phyloP scores from a whole-genome alignment of 1,140 invertebrate genomes.

The Venturia canescens region DNA sequence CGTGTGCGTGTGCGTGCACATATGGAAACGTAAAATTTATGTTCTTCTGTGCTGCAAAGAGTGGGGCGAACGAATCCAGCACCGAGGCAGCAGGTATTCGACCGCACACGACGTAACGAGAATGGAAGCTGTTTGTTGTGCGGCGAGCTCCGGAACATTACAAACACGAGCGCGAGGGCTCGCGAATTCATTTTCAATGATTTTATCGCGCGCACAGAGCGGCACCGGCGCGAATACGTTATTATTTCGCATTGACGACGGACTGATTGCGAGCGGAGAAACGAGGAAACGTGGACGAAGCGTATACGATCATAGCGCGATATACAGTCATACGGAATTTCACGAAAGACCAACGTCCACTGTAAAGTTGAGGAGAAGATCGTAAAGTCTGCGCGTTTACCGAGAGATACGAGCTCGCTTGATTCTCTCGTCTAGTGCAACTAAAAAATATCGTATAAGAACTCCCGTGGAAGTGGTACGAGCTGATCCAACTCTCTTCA shows the following conservation, averaged over 20 bases:
- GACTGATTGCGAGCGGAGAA: constrained; percentile 17
- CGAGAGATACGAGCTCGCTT: neutral
- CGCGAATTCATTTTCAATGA: constrained; percentile 51
- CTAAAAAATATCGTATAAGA: constrained; percentile 12
- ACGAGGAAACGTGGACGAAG: neutral
- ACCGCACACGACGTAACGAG: constrained; percentile 41
- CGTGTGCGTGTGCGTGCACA: neutral
- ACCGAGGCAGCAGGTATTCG: neutral
- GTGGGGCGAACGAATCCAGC: neutral
- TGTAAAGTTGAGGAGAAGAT: constrained; percentile 3
- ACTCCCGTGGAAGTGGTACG: neutral
- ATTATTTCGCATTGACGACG: constrained; percentile 44
- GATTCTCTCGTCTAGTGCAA: neutral
- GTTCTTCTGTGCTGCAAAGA: constrained; percentile 31
- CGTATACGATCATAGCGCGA: no score
- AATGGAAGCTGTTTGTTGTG: neutral
- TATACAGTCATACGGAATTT: neutral
- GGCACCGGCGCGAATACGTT: constrained; percentile 35
- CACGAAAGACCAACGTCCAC: no score
- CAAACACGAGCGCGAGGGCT: constrained; percentile 39
- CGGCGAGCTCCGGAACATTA: constrained; percentile 1
- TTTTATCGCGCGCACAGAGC: constrained; percentile 35
- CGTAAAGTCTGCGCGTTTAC: constrained; percentile 32
- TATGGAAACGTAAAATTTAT: constrained; percentile 22
- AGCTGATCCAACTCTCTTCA: no score